Conservation (phyloP, 2,113 vertebrate species). For the Calyptomena viridis region DNA sequence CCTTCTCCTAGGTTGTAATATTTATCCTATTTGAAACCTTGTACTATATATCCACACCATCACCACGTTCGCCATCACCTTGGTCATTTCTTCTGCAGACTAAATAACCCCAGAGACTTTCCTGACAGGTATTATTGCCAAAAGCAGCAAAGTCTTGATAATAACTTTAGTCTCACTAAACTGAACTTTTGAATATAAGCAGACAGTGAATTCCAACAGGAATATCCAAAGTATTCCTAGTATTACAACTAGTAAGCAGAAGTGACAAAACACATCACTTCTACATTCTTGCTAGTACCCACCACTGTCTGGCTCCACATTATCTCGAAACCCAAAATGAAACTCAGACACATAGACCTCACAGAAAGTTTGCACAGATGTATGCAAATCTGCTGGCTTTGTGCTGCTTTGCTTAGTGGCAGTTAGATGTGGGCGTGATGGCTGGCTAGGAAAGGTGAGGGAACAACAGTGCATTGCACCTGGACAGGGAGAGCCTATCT, state of each 20-base stretch:
- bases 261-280: neutral
- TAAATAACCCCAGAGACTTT: neutral
- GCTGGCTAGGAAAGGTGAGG: neutral
- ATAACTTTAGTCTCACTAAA: neutral
- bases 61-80: neutral
- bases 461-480: neutral
- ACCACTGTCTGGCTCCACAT: neutral
- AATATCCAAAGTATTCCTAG: too few relatives aligned
- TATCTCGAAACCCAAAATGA: neutral
- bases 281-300: neutral
- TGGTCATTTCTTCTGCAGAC: neutral
- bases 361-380: neutral
- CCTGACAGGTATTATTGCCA: neutral
- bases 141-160: slow-evolving; percentile 11
- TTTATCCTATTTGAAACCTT: neutral
- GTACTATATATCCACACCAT: neutral
- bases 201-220: neutral
- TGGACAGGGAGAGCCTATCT: neutral
- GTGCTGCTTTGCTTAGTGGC: neutral
- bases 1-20: neutral
- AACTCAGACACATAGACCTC: neutral
- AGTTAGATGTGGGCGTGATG: neutral
- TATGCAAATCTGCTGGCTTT: slow-evolving; percentile 10
- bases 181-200: neutral
- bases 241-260: neutral